Conservation (phyloP, 2,797 vertebrate genomes). For the Lutjanus campechanus region DNA sequence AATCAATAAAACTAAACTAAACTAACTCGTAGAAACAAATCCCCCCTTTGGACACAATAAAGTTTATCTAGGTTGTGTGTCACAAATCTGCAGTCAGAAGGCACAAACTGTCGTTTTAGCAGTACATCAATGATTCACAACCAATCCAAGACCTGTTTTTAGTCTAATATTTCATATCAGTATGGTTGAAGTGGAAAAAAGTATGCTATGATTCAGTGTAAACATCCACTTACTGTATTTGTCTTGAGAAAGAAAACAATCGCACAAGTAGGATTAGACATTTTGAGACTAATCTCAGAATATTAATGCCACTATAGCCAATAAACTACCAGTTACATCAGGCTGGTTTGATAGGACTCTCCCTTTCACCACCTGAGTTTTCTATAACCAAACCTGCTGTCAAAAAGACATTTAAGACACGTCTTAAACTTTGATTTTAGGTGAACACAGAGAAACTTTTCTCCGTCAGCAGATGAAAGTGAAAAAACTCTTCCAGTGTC, state of each 20-base stretch:
- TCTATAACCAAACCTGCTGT: too few relatives aligned
- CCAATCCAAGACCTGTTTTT: too few relatives aligned
- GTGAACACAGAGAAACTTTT: too few relatives aligned
- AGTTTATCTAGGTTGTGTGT: too few relatives aligned
- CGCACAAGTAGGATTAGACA: not conserved
- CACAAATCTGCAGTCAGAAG: not conserved
- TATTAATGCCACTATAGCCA: not conserved
- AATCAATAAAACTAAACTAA: too few relatives aligned
- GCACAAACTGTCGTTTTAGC: not conserved
- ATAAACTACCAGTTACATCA: not conserved
- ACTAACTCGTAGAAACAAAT: not conserved
- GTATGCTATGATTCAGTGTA: not conserved
- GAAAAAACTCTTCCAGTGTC: too few relatives aligned
- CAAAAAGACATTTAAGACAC: too few relatives aligned
- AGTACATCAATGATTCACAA: constrained; percentile 3
- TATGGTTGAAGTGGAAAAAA: too few relatives aligned
- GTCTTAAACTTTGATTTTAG: not conserved
- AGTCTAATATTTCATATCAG: too few relatives aligned
- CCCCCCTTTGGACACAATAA: not conserved
- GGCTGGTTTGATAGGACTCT: too few relatives aligned
- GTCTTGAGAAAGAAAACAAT: not conserved
- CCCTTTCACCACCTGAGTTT: too few relatives aligned
- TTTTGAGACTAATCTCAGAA: not conserved
- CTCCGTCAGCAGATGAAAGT: too few relatives aligned
- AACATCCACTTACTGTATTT: not conserved